phyloP scores from a whole-genome alignment of 92 coral and sea anemone species.

The Virgularia gustaviana region DNA sequence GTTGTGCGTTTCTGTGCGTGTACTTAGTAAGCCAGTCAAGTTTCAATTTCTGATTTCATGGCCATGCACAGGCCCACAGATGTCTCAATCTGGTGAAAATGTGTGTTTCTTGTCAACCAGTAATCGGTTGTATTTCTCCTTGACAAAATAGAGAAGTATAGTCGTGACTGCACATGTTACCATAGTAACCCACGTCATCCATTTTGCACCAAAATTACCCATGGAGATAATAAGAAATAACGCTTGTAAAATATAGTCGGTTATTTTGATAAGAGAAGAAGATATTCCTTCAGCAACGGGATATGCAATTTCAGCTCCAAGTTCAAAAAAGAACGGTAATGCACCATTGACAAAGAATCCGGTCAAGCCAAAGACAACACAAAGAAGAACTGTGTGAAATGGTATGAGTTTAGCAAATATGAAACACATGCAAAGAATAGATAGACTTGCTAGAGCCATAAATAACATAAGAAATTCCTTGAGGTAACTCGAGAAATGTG shows the following conservation, averaged over 20 bases:
- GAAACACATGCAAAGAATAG: conserved; percentile 23
- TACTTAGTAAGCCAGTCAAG: too few species aligned
- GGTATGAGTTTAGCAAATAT: conserved; percentile 22
- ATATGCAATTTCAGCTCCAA: conserved; percentile 89
- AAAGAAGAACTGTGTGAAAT: conserved; percentile 7
- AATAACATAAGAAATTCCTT: conserved; percentile 20
- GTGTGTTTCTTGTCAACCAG: conserved; percentile 57
- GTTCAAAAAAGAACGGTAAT: conserved; percentile 73
- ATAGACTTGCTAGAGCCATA: conserved; percentile 22
- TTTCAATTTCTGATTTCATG: too few species aligned
- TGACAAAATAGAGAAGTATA: conserved; percentile 66
- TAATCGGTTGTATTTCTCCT: conserved; percentile 65
- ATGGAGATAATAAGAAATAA: conserved; percentile 82
- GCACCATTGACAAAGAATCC: conserved; percentile 70
- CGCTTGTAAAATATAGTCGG: conserved; percentile 76
- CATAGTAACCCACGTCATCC: conserved; percentile 97
- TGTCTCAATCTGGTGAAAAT: neutral
- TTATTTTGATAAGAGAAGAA: conserved; percentile 74
- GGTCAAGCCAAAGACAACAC: conserved; percentile 18
- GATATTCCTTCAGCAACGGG: conserved; percentile 98
- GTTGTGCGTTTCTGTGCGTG: neutral
- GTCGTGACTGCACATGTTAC: conserved; percentile 69
- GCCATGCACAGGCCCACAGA: too few species aligned
- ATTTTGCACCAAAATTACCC: conserved; percentile 85
- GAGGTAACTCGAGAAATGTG: conserved; percentile 23